Conservation (phyloP, 2,888 invertebrate genomes). For the Psylliodes chrysocephalus region DNA sequence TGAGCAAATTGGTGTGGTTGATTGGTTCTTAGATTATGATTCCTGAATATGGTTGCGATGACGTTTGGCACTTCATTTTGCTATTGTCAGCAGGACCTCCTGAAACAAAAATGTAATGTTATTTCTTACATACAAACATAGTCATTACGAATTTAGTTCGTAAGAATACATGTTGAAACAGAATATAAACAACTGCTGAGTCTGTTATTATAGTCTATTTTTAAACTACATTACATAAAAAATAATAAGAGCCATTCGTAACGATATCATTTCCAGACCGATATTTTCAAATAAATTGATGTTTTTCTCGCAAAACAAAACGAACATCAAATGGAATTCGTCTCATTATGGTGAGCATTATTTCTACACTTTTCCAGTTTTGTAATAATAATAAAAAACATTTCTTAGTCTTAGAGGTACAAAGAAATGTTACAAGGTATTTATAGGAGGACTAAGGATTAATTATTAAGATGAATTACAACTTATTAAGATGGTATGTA, state of each 20-base stretch:
- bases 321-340: not conserved
- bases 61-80: conserved; percentile 15
- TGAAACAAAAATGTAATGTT: conserved; percentile 27
- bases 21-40: not conserved
- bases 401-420: not conserved
- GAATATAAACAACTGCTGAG: no score
- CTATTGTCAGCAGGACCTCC: conserved; percentile 14
- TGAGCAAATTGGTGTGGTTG: not conserved
- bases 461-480: no score
- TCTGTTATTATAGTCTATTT: no score
- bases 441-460: no score
- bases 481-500: no score
- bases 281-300: not conserved
- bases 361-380: not conserved
- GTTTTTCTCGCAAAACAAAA: not conserved
- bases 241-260: no score
- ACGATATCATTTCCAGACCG: not conserved
- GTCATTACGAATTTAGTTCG: no score
- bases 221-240: no score
- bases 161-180: no score
- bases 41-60: not conserved
- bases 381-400: not conserved
- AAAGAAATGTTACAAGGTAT: no score
- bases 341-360: not conserved
- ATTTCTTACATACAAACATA: no score